Evolutionary conservation across 2,797 vertebrate species (phyloP), one percentile per base, ranked within the genome.

Genomic region (Parotocinclus haroldoi): DNA sequence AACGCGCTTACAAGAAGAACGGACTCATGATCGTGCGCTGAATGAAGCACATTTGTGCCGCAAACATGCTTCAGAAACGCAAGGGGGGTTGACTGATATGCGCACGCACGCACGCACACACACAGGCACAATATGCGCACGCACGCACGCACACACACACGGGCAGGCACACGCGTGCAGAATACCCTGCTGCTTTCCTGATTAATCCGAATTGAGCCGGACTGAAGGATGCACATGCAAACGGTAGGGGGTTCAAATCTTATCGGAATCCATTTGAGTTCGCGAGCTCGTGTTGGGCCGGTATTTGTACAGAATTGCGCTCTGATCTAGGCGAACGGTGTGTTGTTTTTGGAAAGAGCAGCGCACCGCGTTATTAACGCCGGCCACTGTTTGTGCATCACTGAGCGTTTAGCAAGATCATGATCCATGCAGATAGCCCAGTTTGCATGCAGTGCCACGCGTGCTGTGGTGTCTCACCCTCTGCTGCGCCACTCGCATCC

Each of bases 41-140:
- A 17, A 39, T 10, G 1, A 36, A 39, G 59, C 59, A 46, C 59
- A 50, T 62, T 62, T 50, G 59, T 36, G 46, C 49, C 59, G 59
- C 48, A 50, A 50, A 51, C 59, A 39, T 12, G 59, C 46, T 18
- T 62, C 46, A 39, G 10, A 38, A 27, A 27, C 27, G 27, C 27
- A 27, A 5, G 27, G 27, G 27, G 27, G 27, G 27, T 5, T 27
- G n/a, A 27, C 27, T 27, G 27, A 27, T 27, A 2, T 11, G 10
- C 27, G 7, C 52, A 8, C 52, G 7, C 18, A 49, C 18, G 48
- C 58, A 48, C 58, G 48, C 58, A 62, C 46, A 38, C 59, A 49
- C 46, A 50, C 42, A 37, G 18, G 10, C 27, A 27, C 5, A 50
- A n/a, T n/a, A n/a, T n/a, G n/a, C 18, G 48, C 58, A 48, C 58